Percentiles rank a stretch among this genome's conserved stretches.
These are phyloP conservation scores for Triplophysa siluroides DNA, from an alignment of 2,113 vertebrate genomes.

Conservation along the genomic window DNA sequence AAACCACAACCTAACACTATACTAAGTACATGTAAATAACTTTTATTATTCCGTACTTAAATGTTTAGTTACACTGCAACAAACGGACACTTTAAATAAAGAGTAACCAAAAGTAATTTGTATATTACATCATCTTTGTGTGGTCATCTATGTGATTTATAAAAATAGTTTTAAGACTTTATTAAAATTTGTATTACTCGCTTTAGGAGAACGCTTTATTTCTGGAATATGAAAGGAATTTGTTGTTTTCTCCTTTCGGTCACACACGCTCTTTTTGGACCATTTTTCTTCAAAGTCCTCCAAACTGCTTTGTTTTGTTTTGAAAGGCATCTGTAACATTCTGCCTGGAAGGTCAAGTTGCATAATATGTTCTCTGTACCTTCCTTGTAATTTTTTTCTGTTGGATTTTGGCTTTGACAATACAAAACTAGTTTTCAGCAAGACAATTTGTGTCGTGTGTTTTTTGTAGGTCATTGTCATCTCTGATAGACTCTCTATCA, in stretches of 20 bases:
- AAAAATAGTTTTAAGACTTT: background rate
- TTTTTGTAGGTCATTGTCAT: background rate
- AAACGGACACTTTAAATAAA: no score
- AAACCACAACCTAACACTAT: no score
- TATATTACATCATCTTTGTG: background rate
- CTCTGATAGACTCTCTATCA: background rate
- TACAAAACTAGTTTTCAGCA: constrained; percentile 4
- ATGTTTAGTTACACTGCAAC: no score
- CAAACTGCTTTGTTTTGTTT: background rate
- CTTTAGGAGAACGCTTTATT: background rate
- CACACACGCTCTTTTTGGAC: background rate
- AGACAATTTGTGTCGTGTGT: background rate
- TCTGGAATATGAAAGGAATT: background rate
- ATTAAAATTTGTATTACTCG: background rate
- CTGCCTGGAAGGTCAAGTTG: background rate
- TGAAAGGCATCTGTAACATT: background rate
- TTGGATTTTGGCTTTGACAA: background rate
- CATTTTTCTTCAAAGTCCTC: constrained; percentile 11
- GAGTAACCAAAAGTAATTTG: no score
- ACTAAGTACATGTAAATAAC: no score
- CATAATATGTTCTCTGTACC: background rate
- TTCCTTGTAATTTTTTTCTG: background rate
- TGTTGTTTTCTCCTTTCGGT: background rate
- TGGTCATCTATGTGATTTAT: background rate
- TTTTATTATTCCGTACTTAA: no score